These are phyloP conservation scores for Halcyon malimbica DNA, from an alignment of 2,113 vertebrate genomes.

Conservation along the genomic window DNA sequence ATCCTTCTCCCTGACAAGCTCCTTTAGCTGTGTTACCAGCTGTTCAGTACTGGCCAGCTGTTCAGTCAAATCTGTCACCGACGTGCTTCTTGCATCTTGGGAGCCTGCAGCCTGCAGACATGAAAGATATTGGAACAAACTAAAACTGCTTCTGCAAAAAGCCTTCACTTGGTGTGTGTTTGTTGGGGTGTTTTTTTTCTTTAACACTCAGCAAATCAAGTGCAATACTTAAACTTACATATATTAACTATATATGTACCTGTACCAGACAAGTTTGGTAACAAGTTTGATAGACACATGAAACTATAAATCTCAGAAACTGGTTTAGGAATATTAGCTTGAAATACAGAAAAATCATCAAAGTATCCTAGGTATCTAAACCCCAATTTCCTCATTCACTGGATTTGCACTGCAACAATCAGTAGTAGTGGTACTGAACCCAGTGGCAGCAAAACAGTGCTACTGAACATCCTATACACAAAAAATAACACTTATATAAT, in stretches of 20 bases:
- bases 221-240: neutral
- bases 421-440: neutral
- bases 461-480: neutral
- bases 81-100: neutral
- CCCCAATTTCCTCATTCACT: neutral
- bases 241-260: accelerated
- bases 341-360: neutral
- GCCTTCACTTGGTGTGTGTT: neutral
- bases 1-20: constrained; percentile 88
- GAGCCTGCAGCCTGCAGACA: constrained; percentile 71
- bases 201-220: neutral
- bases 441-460: neutral
- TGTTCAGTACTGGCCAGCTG: constrained; percentile 83
- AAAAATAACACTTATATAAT: neutral
- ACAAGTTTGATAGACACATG: accelerated
- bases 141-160: neutral
- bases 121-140: neutral
- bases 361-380: neutral
- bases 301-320: neutral
- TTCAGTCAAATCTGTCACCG: constrained; percentile 78
- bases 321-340: neutral
- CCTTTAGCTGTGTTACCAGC: constrained; percentile 87
- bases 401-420: neutral
- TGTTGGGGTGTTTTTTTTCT: neutral
- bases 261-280: neutral